Evolutionary conservation across 64 coral and sea anemone species (phyloP).

Genomic region (Porites lutea): DNA sequence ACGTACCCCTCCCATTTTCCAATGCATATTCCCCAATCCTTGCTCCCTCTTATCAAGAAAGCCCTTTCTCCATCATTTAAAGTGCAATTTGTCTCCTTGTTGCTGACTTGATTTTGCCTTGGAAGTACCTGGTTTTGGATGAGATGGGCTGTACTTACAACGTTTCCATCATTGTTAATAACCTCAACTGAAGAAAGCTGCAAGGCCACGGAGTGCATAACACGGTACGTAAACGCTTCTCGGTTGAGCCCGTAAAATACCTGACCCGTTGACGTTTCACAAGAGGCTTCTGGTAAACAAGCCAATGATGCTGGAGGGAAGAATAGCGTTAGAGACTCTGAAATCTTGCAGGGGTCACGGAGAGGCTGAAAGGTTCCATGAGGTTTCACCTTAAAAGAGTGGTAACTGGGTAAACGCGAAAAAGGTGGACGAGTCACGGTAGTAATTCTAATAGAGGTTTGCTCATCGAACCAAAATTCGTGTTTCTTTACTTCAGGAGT

Average conservation of each 20-base stretch:
- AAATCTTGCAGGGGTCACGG: constrained; percentile 5
- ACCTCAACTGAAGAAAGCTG: constrained; percentile 56
- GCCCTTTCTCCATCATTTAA: constrained; percentile 47
- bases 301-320: constrained; percentile 35
- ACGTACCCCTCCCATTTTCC: constrained; percentile 56
- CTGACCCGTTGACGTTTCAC: constrained; percentile 55
- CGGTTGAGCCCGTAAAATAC: not conserved
- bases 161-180: constrained; percentile 26
- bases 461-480: not conserved
- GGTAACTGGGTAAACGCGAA: not conserved
- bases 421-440: not conserved
- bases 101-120: not conserved
- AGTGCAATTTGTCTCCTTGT: not conserved
- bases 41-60: constrained; percentile 59
- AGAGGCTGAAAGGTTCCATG: not conserved
- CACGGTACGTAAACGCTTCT: constrained; percentile 24
- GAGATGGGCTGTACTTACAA: constrained; percentile 53
- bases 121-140: constrained; percentile 51
- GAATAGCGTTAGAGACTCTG: constrained; percentile 30
- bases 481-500: not conserved
- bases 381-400: constrained; percentile 33
- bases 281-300: not conserved
- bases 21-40: constrained; percentile 64
- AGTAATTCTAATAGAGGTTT: not conserved
- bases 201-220: constrained; percentile 33